phyloP scores from a whole-genome alignment of 1,140 invertebrate species.

The Drosophila lacteicornis region DNA sequence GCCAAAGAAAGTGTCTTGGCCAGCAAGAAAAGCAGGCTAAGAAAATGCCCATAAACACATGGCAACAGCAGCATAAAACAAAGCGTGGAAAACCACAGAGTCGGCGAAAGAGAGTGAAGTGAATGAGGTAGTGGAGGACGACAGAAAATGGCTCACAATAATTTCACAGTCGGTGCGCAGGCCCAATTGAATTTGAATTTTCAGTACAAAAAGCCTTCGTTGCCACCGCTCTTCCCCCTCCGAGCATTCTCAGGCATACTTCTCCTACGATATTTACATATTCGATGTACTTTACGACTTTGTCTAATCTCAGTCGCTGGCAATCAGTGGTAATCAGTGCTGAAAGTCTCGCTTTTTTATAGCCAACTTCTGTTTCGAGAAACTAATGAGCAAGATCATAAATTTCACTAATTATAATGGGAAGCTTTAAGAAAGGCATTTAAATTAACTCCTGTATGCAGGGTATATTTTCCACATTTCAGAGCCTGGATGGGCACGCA shows the following conservation, averaged over 20 bases:
- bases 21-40: conserved; percentile 46
- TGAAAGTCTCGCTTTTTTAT: conserved; percentile 9
- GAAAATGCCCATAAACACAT: conserved; percentile 48
- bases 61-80: conserved; percentile 41
- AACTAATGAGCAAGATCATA: background rate
- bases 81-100: conserved; percentile 23
- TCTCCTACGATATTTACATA: conserved; percentile 56
- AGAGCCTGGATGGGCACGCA: background rate
- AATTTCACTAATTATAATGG: background rate
- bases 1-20: conserved; percentile 53
- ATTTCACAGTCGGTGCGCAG: conserved; percentile 71
- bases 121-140: conserved; percentile 17
- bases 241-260: conserved; percentile 44
- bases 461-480: background rate
- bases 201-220: conserved; percentile 14
- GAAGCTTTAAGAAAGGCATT: background rate
- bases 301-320: conserved; percentile 33
- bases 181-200: conserved; percentile 34
- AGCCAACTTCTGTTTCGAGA: background rate
- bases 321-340: conserved; percentile 29
- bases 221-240: background rate
- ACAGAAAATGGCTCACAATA: conserved; percentile 62
- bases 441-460: background rate
- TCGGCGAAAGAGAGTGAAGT: conserved; percentile 40
- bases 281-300: conserved; percentile 59